phyloP scores from a whole-genome alignment of 2,888 invertebrate species.

The Hyposoter dolosus region DNA sequence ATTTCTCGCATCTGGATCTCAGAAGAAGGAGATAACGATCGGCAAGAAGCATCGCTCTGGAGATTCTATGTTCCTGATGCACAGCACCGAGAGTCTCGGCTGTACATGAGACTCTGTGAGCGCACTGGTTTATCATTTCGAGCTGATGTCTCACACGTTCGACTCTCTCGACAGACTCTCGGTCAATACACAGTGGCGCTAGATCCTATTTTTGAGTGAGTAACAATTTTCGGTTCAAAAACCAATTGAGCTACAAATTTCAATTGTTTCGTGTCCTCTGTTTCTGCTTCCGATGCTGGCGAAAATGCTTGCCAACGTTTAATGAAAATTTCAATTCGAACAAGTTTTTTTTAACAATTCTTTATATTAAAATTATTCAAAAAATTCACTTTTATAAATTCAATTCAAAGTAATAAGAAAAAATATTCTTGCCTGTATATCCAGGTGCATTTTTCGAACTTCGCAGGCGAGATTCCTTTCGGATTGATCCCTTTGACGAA shows the following conservation, averaged over 20 bases:
- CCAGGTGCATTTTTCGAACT: conserved; percentile 79
- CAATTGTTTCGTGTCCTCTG: not conserved
- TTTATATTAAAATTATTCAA: too few relatives aligned
- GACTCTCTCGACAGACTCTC: conserved; percentile 81
- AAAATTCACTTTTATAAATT: not conserved
- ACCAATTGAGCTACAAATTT: not conserved
- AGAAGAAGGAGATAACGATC: conserved; percentile 81
- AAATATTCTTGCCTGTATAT: conserved; percentile 79
- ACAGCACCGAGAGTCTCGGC: conserved; percentile 83
- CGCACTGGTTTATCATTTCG: conserved; percentile 80
- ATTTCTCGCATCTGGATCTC: conserved; percentile 80
- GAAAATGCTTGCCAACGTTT: not conserved
- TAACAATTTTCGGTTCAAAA: conserved; percentile 38
- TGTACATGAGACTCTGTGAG: conserved; percentile 79
- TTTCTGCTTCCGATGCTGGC: not conserved
- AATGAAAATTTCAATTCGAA: not conserved
- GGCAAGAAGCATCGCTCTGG: conserved; percentile 78
- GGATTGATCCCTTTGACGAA: conserved; percentile 81
- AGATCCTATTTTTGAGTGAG: conserved; percentile 75
- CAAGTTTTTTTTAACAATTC: not conserved
- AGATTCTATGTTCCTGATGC: conserved; percentile 81
- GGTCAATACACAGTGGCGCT: conserved; percentile 80
- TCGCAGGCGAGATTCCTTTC: conserved; percentile 80
- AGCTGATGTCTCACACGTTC: conserved; percentile 80
- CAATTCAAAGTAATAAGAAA: not conserved